These are phyloP conservation scores for Sesia apiformis DNA, from an alignment of 2,888 invertebrate species.

Conservation along the genomic window DNA sequence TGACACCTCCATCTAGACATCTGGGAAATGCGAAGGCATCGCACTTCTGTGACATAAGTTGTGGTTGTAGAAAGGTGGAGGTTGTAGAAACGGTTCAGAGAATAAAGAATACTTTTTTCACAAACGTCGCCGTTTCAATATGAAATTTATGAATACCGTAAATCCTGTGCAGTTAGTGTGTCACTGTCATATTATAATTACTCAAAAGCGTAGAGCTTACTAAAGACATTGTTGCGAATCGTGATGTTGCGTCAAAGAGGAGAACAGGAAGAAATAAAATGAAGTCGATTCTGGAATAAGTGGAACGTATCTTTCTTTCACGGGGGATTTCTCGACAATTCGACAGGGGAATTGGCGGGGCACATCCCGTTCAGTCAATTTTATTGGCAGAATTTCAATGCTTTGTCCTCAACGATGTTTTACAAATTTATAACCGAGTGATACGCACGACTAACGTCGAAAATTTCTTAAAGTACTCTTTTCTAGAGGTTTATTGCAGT, in stretches of 20 bases:
- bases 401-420: conserved; percentile 45
- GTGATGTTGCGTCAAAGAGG: conserved; percentile 14
- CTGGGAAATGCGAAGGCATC: no score
- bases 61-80: no score
- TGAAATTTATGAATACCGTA: not conserved
- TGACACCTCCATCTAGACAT: no score
- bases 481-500: no score
- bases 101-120: not conserved
- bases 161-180: not conserved
- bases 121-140: not conserved
- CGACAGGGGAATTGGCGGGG: conserved; percentile 38
- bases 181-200: conserved; percentile 7
- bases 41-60: no score
- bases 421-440: conserved; percentile 34
- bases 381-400: conserved; percentile 55
- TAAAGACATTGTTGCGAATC: conserved; percentile 20
- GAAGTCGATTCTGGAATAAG: conserved; percentile 48
- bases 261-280: conserved; percentile 32
- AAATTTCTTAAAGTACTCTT: not conserved
- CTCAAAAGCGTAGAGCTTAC: conserved; percentile 17
- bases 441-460: not conserved
- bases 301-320: conserved; percentile 47
- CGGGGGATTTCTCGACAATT: conserved; percentile 43
- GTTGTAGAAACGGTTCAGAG: no score
- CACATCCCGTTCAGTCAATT: conserved; percentile 43